Conservation (phyloP, 1,140 invertebrate genomes). For the Ephestia elutella region DNA sequence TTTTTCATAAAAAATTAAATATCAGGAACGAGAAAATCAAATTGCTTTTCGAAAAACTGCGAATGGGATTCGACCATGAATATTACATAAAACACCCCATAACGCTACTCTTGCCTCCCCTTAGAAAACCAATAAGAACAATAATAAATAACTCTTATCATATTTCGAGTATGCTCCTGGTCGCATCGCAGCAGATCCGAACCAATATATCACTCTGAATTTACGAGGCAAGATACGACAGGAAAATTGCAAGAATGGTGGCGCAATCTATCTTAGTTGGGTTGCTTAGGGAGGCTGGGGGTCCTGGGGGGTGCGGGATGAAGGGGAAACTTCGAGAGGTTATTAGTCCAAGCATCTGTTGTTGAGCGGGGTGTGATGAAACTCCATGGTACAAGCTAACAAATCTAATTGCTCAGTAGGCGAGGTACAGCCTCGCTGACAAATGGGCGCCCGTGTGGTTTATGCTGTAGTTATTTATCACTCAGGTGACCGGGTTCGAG, state of each 20-base stretch:
- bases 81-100: slow-evolving; percentile 37
- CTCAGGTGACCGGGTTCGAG: slow-evolving; percentile 49
- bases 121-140: slow-evolving; percentile 73
- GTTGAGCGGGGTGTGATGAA: slow-evolving; percentile 72
- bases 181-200: slow-evolving; percentile 78
- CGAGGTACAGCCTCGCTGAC: slow-evolving; percentile 62
- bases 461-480: slow-evolving; percentile 50
- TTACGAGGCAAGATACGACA: slow-evolving; percentile 85
- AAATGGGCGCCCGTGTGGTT: slow-evolving; percentile 64
- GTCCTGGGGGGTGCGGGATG: slow-evolving; percentile 39
- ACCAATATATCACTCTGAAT: slow-evolving; percentile 83
- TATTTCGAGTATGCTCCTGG: slow-evolving; percentile 76
- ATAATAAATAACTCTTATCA: slow-evolving; percentile 75
- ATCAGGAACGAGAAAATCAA: background rate
- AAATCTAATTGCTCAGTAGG: slow-evolving; percentile 74
- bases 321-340: slow-evolving; percentile 75
- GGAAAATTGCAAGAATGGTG: slow-evolving; percentile 86
- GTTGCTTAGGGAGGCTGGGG: slow-evolving; percentile 67
- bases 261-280: slow-evolving; percentile 82
- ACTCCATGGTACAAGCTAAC: slow-evolving; percentile 71
- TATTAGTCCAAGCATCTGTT: slow-evolving; percentile 77
- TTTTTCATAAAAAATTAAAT: no score
- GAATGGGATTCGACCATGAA: slow-evolving; percentile 18
- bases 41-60: background rate
- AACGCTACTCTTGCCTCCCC: slow-evolving; percentile 49